Evolutionary conservation across 2,797 vertebrate genomes (phyloP), one percentile per base, ranked within the genome.

Genomic region (Sylvia borin): DNA sequence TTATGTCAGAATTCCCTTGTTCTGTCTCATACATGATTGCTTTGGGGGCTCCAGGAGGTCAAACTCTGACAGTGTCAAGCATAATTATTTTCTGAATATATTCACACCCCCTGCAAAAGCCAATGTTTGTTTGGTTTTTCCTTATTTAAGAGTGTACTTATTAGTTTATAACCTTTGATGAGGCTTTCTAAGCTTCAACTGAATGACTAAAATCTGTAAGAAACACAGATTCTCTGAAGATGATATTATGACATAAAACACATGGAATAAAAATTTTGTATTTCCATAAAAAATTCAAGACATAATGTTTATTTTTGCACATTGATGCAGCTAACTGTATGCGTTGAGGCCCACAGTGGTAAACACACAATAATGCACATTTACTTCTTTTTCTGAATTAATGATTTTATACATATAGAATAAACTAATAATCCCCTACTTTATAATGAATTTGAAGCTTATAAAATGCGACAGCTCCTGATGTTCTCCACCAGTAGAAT

Each of bases 41-140:
- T 95, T 85, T 86, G 50, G 77, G 89, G 80, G 47, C 42, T 91
- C 71, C 54, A 45, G n/a, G 10, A 57, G 61, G 90, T 95, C 92
- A 97, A 34, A 89, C 19, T 80, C 58, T 67, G 57, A 73, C 55
- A 87, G 58, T 68, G 71, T 81, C 77, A 80, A 71, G 43, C 53
- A 60, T 95, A 95, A 94, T 97, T 96, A 89, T 90, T 65, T 92
- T n/a, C 68, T 93, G 77, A 95, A 90, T 96, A 94, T 90, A 95
- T 96, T 94, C 61, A 86, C 71, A 89, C 42, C 25, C 50, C 43
- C 18, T 75, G n/a, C 42, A 65, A 89, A 93, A 95, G 22, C 53
- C 51, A 87, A 31, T 40, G 24, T 57, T 80, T 93, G 22, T 83
- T 94, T 72, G 26, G 5, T 72, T 92, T 88, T 51, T 36, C 47